Evolutionary conservation across 2,797 vertebrate genomes (phyloP).

Genomic region (Anabacerthia variegaticeps): DNA sequence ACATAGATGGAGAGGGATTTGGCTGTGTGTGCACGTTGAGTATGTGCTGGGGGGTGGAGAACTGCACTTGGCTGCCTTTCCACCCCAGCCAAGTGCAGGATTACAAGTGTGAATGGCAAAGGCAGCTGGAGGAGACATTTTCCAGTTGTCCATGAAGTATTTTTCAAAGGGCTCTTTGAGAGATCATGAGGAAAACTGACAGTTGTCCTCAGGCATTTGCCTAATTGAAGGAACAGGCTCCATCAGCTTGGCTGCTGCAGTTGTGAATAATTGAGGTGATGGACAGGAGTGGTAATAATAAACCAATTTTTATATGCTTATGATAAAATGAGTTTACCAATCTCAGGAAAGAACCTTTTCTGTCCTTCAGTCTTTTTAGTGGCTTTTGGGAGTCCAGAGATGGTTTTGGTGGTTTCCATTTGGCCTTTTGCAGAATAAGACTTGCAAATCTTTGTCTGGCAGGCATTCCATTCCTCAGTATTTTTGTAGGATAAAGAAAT

Average conservation of each 20-base stretch:
- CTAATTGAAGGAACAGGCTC: not conserved
- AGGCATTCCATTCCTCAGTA: not conserved
- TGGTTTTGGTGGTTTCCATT: not conserved
- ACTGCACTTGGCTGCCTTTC: not conserved
- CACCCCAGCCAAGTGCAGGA: not conserved
- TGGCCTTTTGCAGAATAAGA: not conserved
- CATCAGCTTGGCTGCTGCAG: not conserved
- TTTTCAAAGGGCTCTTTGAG: not conserved
- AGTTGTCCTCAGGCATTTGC: not conserved
- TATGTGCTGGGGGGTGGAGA: not conserved
- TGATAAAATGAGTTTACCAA: not conserved
- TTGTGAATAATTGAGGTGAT: not conserved
- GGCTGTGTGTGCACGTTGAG: rapidly evolving
- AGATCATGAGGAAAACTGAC: not conserved
- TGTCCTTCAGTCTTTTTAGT: not conserved
- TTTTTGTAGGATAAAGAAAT: not conserved
- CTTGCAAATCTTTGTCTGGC: not conserved
- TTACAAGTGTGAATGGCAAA: not conserved
- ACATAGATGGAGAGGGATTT: no score
- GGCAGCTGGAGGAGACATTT: not conserved
- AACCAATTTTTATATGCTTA: not conserved
- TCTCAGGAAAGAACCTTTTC: not conserved
- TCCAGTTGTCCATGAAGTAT: not conserved
- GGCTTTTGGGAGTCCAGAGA: not conserved
- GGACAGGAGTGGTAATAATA: not conserved